These are phyloP conservation scores for Pararge aegeria DNA, from an alignment of 1,140 invertebrate genomes.

Conservation along the genomic window DNA sequence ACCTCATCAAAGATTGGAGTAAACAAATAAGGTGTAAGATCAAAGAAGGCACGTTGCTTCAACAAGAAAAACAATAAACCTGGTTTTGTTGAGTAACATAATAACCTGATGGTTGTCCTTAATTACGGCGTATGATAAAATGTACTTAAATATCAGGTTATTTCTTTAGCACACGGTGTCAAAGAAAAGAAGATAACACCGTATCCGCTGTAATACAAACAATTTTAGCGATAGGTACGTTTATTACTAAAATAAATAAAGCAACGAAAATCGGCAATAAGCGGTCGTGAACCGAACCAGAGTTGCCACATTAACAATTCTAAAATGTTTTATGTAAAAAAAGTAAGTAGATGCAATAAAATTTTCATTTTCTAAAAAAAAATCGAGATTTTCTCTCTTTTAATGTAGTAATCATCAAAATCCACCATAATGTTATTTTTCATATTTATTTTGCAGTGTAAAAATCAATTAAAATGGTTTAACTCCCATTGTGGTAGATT, in stretches of 20 bases:
- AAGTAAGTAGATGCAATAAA: too few relatives aligned
- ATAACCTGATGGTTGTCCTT: slow-evolving; percentile 70
- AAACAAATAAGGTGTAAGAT: slow-evolving; percentile 25
- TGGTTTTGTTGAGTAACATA: slow-evolving; percentile 80
- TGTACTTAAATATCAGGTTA: slow-evolving; percentile 15
- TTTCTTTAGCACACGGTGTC: background rate
- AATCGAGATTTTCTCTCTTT: too few relatives aligned
- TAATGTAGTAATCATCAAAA: too few relatives aligned
- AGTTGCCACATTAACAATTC: background rate
- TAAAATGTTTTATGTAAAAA: too few relatives aligned
- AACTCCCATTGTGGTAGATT: too few relatives aligned
- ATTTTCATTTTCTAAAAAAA: too few relatives aligned
- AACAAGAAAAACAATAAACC: slow-evolving; percentile 78
- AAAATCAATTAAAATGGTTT: too few relatives aligned
- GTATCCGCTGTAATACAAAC: background rate
- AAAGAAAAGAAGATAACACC: background rate
- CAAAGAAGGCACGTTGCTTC: slow-evolving; percentile 51
- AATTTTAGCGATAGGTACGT: background rate
- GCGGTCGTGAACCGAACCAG: slow-evolving; percentile 3
- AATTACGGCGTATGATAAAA: slow-evolving; percentile 32
- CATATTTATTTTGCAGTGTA: too few relatives aligned
- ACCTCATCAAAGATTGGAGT: background rate
- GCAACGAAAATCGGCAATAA: background rate
- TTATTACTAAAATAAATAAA: background rate
- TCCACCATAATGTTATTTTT: too few relatives aligned